These are phyloP conservation scores for Hirtodrosophila cameraria DNA, from an alignment of 2,888 invertebrate species.

Conservation along the genomic window DNA sequence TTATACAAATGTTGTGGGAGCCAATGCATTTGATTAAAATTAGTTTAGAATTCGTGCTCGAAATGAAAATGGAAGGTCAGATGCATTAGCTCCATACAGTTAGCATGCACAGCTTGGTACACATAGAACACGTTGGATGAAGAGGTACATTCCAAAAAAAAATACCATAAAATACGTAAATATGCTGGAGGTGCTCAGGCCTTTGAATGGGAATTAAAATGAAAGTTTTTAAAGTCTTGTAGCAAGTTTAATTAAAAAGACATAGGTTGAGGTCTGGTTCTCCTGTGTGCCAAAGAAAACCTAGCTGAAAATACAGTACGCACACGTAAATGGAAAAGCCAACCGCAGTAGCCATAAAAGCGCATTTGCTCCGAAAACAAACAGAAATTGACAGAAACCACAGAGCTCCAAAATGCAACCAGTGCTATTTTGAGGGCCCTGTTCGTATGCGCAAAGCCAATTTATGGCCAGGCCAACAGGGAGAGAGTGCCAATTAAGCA, in stretches of 20 bases:
- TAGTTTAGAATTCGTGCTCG: slow-evolving; percentile 14
- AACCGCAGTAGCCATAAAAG: slow-evolving; percentile 9
- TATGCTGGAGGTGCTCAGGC: slow-evolving; percentile 41
- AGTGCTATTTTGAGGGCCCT: slow-evolving; percentile 1
- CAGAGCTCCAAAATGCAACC: slow-evolving; percentile 14
- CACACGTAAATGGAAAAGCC: not conserved
- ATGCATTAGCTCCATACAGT: slow-evolving; percentile 46
- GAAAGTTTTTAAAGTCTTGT: slow-evolving; percentile 16
- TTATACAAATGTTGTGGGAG: slow-evolving; percentile 29
- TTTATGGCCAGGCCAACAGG: slow-evolving; percentile 4
- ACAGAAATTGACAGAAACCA: slow-evolving; percentile 18
- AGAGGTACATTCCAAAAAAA: slow-evolving; percentile 62
- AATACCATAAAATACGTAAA: slow-evolving; percentile 37
- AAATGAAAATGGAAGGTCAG: slow-evolving; percentile 15
- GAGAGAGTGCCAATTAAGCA: slow-evolving; percentile 5
- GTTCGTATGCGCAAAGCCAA: not conserved
- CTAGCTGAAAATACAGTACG: not conserved
- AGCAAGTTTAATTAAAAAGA: slow-evolving; percentile 4
- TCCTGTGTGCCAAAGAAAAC: slow-evolving; percentile 3
- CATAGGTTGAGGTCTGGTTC: slow-evolving; percentile 11
- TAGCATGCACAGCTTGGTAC: slow-evolving; percentile 54
- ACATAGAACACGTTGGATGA: slow-evolving; percentile 59
- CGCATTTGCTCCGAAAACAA: not conserved
- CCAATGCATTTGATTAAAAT: slow-evolving; percentile 32
- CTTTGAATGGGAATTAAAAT: slow-evolving; percentile 46